Percentiles rank a stretch among this genome's conserved stretches.
Evolutionary conservation across 2,888 invertebrate species (phyloP).

Genomic region (Enchytraeus crypticus): DNA sequence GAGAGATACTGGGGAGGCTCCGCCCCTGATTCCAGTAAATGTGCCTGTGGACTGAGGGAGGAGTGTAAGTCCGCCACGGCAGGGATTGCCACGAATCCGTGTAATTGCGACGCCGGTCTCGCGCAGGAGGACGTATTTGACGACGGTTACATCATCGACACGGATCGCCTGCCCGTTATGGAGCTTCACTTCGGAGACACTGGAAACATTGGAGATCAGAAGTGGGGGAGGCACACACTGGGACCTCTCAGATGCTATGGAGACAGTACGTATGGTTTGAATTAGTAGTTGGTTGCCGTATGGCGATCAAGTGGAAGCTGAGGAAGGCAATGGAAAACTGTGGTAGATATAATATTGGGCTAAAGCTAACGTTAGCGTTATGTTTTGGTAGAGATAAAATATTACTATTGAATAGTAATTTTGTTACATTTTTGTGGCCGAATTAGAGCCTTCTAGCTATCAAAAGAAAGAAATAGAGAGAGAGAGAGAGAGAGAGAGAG

Average conservation of each 20-base stretch:
- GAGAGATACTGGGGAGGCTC: slow-evolving; percentile 87
- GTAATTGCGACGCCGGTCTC: slow-evolving; percentile 75
- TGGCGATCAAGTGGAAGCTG: no score
- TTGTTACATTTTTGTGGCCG: no score
- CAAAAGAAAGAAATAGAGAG: no score
- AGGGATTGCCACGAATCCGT: slow-evolving; percentile 53
- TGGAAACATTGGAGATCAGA: slow-evolving; percentile 72
- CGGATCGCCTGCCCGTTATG: slow-evolving; percentile 79
- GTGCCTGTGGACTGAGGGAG: slow-evolving; percentile 80
- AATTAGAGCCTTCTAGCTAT: no score
- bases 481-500: no score
- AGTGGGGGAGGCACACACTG: slow-evolving; percentile 70
- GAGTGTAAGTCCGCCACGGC: slow-evolving; percentile 58
- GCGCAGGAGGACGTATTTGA: slow-evolving; percentile 19
- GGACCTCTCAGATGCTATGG: slow-evolving; percentile 84
- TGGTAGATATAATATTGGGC: no score
- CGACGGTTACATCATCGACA: slow-evolving; percentile 34
- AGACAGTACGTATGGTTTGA: slow-evolving; percentile 61
- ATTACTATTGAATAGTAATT: no score
- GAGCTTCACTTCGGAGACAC: slow-evolving; percentile 90
- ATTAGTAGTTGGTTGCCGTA: no score
- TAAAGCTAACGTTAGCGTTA: no score
- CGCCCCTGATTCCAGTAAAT: slow-evolving; percentile 66
- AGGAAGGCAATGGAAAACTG: no score
- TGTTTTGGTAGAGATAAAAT: no score